These are phyloP conservation scores for Siniperca chuatsi DNA, from an alignment of 2,113 vertebrate species.

Conservation along the genomic window DNA sequence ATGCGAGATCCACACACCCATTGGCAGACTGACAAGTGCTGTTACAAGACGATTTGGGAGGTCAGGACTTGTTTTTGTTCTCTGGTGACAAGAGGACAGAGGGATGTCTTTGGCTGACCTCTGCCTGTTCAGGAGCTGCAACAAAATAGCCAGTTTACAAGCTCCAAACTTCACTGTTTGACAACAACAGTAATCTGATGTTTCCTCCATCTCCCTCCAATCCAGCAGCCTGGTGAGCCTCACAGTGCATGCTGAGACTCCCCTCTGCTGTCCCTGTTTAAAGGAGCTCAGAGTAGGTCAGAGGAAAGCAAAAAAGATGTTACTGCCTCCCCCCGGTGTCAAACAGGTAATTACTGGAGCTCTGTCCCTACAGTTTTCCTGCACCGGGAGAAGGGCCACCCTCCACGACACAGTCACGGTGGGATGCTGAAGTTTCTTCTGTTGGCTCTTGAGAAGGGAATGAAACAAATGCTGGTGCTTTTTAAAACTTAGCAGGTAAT, in stretches of 20 bases:
- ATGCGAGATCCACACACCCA: slow-evolving; percentile 19
- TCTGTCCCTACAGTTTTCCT: neutral
- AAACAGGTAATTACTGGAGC: slow-evolving; percentile 41
- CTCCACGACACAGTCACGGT: neutral
- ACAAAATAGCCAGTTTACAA: slow-evolving; percentile 2
- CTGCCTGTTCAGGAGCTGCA: slow-evolving; percentile 8
- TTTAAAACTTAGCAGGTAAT: neutral
- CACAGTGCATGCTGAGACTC: slow-evolving; percentile 18
- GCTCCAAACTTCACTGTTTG: neutral
- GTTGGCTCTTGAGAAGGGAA: neutral
- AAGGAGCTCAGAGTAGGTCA: slow-evolving; percentile 12
- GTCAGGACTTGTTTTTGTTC: slow-evolving; percentile 27
- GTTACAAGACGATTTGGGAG: slow-evolving; percentile 32
- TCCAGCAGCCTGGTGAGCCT: neutral
- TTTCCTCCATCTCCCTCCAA: neutral
- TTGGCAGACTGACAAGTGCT: slow-evolving; percentile 44
- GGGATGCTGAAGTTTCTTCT: neutral
- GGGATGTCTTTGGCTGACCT: slow-evolving; percentile 28
- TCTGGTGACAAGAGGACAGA: slow-evolving; percentile 31
- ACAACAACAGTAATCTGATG: slow-evolving; percentile 2
- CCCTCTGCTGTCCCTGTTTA: slow-evolving; percentile 13
- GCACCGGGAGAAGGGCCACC: neutral
- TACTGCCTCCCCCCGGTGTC: slow-evolving; percentile 12
- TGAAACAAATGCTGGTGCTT: neutral
- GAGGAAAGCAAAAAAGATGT: neutral